phyloP scores from a whole-genome alignment of 2,888 invertebrate species.

The Sturmia bella region DNA sequence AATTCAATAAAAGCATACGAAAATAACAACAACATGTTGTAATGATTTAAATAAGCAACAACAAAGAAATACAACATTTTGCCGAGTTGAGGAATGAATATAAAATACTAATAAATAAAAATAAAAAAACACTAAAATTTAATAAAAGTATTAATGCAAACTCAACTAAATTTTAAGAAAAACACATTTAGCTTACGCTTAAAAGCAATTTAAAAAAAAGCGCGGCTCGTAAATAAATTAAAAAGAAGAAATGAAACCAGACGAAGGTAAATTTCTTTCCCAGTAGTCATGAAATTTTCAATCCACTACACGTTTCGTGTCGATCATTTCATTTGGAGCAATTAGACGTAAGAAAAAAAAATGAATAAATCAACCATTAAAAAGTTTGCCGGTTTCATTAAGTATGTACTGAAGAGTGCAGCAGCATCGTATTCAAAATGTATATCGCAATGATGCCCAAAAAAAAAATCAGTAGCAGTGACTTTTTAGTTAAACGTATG shows the following conservation, averaged over 20 bases:
- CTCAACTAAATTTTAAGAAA: conserved; percentile 41
- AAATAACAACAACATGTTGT: conserved; percentile 17
- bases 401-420: too few species aligned
- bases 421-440: too few species aligned
- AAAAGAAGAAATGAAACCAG: conserved; percentile 2
- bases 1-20: conserved; percentile 56
- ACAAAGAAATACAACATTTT: conserved; percentile 42
- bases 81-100: conserved; percentile 46
- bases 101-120: conserved; percentile 13
- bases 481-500: too few species aligned
- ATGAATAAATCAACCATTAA: background rate
- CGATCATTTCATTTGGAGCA: conserved; percentile 25
- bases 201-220: conserved; percentile 56
- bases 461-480: too few species aligned
- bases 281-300: conserved; percentile 24
- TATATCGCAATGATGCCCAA: too few species aligned
- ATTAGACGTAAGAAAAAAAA: conserved; percentile 5
- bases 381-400: too few species aligned
- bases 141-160: conserved; percentile 36
- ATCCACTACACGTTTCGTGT: conserved; percentile 27
- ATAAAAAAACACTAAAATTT: background rate
- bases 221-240: conserved; percentile 19
- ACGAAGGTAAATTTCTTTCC: conserved; percentile 6
- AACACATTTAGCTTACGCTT: conserved; percentile 47
- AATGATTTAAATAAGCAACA: conserved; percentile 35